Evolutionary conservation across 2,113 vertebrate genomes (phyloP).

Genomic region (Prunella himalayana): DNA sequence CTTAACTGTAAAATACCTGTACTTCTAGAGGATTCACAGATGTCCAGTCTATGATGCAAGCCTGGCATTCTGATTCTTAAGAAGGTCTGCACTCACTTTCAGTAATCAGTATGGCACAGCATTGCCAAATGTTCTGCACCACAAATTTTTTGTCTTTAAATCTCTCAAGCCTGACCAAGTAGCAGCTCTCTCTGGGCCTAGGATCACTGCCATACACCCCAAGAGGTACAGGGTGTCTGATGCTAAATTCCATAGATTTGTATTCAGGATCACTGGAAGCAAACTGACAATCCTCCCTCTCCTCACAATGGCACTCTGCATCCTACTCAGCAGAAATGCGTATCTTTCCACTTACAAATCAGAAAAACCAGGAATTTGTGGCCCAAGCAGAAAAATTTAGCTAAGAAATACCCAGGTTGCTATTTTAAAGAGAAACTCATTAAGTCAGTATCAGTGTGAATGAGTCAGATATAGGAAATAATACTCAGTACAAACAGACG

Average conservation of each 20-base stretch:
- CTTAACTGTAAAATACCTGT: neutral
- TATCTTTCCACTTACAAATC: neutral
- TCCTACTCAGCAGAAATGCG: neutral
- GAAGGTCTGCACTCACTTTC: neutral
- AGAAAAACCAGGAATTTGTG: neutral
- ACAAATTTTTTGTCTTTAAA: neutral
- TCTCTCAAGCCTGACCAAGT: neutral
- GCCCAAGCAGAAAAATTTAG: neutral
- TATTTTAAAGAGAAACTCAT: neutral
- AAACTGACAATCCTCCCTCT: neutral
- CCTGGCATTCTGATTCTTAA: neutral
- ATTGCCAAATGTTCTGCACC: neutral
- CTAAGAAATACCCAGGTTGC: neutral
- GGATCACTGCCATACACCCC: neutral
- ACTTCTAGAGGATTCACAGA: neutral
- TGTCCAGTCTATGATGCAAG: neutral
- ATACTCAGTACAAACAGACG: neutral
- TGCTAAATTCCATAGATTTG: neutral
- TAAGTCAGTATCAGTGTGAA: neutral
- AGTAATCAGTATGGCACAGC: neutral
- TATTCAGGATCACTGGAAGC: neutral
- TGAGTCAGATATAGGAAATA: neutral
- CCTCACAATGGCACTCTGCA: neutral
- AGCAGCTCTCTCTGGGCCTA: neutral
- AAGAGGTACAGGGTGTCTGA: neutral